These are phyloP conservation scores for Arge pagana DNA, from an alignment of 2,888 invertebrate genomes.

Conservation along the genomic window DNA sequence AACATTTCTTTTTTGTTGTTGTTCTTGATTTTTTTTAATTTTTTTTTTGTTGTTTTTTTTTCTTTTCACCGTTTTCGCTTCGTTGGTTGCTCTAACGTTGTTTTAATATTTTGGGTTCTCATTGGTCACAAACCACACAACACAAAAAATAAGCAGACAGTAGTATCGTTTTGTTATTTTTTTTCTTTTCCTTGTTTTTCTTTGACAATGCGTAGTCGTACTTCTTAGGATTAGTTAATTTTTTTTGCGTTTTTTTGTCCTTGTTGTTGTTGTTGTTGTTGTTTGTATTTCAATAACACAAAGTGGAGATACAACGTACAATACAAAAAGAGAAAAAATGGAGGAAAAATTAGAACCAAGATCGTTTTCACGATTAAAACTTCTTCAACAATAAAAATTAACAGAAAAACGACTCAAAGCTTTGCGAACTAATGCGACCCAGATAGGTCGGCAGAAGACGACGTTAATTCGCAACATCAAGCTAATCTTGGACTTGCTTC, in stretches of 20 bases:
- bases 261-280: constrained; percentile 13
- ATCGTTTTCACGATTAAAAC: no score
- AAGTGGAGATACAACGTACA: constrained; percentile 51
- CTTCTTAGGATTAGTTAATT: constrained; percentile 25
- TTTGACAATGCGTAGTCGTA: neutral
- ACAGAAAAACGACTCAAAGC: no score
- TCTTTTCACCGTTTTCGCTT: constrained; percentile 40
- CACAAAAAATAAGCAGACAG: constrained; percentile 15
- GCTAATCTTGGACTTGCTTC: constrained; percentile 25
- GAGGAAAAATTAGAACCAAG: no score
- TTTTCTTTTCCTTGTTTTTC: neutral
- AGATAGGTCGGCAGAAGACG: no score
- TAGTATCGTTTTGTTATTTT: constrained; percentile 6
- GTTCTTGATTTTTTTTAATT: constrained; percentile 24
- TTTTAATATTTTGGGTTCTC: constrained; percentile 21
- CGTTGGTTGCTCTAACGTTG: constrained; percentile 29
- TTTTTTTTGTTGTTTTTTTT: constrained; percentile 30
- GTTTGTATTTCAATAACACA: constrained; percentile 37
- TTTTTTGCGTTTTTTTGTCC: constrained; percentile 11
- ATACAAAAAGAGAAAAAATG: neutral
- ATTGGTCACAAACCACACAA: constrained; percentile 21
- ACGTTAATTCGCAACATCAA: constrained; percentile 22
- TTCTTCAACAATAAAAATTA: no score
- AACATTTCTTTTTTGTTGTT: constrained; percentile 8
- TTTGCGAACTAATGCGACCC: no score